Evolutionary conservation across 2,113 vertebrate genomes (phyloP).

Genomic region (Seriola aureovittata): DNA sequence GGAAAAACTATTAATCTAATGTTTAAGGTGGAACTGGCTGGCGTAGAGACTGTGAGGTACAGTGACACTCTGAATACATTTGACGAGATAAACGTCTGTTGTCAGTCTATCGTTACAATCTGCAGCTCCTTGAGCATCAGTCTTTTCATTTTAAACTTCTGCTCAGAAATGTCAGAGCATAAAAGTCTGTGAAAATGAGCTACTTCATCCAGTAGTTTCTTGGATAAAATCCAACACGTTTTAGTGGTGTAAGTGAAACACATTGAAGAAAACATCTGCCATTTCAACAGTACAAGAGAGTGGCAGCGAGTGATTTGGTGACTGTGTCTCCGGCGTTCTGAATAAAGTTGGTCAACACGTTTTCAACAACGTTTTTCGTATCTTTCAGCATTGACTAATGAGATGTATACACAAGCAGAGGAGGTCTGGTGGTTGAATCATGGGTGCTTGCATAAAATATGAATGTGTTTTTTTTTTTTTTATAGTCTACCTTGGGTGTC

Average conservation of each 20-base stretch:
- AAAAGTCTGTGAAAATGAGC: neutral
- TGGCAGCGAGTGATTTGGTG: neutral
- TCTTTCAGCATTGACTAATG: neutral
- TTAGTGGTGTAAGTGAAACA: neutral
- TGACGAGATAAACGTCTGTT: neutral
- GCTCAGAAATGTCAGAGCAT: neutral
- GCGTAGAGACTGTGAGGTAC: constrained; percentile 26
- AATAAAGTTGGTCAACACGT: neutral
- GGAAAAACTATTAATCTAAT: constrained; percentile 9
- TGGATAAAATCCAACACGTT: neutral
- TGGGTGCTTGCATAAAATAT: neutral
- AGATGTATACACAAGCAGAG: neutral
- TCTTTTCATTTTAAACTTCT: neutral
- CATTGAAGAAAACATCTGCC: neutral
- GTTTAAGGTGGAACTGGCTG: constrained; percentile 31
- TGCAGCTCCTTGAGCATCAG: neutral
- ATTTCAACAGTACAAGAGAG: neutral
- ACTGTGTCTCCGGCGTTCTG: neutral
- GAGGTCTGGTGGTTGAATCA: neutral
- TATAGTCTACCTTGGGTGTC: neutral
- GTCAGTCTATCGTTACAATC: neutral
- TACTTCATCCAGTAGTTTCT: neutral
- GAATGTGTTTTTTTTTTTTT: constrained; percentile 3
- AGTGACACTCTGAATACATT: neutral
- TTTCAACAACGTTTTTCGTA: neutral